phyloP scores from a whole-genome alignment of 2,888 invertebrate species.

The Amphimallon solstitiale region DNA sequence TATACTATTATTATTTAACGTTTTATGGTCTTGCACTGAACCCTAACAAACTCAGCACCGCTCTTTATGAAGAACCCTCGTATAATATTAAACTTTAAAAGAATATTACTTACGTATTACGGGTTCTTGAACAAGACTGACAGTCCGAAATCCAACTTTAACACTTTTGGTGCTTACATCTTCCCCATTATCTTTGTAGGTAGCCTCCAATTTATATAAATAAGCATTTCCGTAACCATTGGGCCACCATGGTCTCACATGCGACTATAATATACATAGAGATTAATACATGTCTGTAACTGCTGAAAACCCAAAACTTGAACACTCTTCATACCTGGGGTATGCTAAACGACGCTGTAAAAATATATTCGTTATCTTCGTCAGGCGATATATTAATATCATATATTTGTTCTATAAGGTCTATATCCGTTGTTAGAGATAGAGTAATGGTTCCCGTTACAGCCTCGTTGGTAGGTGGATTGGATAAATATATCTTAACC shows the following conservation, averaged over 20 bases:
- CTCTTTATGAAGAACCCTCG: no score
- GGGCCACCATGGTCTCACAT: slow-evolving; percentile 89
- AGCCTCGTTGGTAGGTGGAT: slow-evolving; percentile 25
- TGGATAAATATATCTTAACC: background rate
- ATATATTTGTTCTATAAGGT: slow-evolving; percentile 39
- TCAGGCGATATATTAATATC: slow-evolving; percentile 43
- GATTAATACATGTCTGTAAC: background rate
- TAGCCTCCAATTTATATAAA: slow-evolving; percentile 75
- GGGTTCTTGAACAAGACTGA: slow-evolving; percentile 81
- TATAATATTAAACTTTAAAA: background rate
- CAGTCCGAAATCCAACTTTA: slow-evolving; percentile 85
- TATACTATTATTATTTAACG: no score
- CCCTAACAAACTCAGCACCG: no score
- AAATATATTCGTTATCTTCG: slow-evolving; percentile 57
- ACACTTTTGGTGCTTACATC: slow-evolving; percentile 65
- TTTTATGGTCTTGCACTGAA: no score
- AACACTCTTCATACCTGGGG: slow-evolving; percentile 50
- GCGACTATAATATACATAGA: slow-evolving; percentile 57
- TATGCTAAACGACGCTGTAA: slow-evolving; percentile 38
- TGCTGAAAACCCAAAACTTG: no score
- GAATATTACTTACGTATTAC: slow-evolving; percentile 20
- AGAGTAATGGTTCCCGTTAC: slow-evolving; percentile 48
- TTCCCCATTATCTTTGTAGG: slow-evolving; percentile 61
- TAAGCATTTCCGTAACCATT: slow-evolving; percentile 87
- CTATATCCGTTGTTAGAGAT: slow-evolving; percentile 45